A percentile compares a stretch with the other conserved stretches of the same genome.
Conservation (phyloP, 2,113 vertebrate species). For the Gallinago media region DNA sequence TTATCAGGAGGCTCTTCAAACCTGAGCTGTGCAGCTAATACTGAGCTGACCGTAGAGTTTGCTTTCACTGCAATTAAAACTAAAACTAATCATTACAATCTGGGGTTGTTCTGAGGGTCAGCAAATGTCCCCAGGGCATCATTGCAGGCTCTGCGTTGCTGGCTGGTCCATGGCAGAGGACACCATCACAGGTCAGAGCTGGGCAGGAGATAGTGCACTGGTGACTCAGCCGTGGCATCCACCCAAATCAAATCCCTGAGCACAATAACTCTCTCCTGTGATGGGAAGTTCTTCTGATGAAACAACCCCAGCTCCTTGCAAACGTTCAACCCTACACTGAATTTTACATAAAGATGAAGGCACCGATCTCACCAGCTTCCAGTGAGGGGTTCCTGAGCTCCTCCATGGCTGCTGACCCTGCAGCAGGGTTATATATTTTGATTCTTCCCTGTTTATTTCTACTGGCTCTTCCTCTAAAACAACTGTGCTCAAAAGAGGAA, state of each 20-base stretch:
- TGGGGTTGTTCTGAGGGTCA: not conserved
- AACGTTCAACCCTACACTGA: rapidly evolving
- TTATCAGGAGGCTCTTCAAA: not conserved
- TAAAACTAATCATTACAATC: not conserved
- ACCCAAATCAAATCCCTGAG: not conserved
- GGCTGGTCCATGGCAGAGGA: not conserved
- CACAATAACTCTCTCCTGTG: rapidly evolving
- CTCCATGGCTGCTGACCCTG: not conserved
- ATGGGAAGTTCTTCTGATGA: not conserved
- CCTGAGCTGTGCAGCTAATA: not conserved
- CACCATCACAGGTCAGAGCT: not conserved
- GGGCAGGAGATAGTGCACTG: not conserved
- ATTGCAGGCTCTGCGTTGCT: rapidly evolving
- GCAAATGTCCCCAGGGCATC: not conserved
- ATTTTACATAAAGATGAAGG: not conserved
- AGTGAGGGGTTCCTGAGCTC: not conserved
- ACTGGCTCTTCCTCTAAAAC: not conserved
- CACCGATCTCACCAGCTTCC: not conserved
- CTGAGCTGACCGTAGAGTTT: not conserved
- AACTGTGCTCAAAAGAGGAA: not conserved
- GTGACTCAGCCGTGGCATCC: not conserved
- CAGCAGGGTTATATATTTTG: not conserved
- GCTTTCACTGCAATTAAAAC: not conserved
- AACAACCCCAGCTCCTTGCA: not conserved
- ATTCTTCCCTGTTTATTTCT: not conserved